Percentiles rank a stretch among this genome's conserved stretches.
Conservation (phyloP, 2,888 invertebrate genomes). For the Pegoplata infirma region DNA sequence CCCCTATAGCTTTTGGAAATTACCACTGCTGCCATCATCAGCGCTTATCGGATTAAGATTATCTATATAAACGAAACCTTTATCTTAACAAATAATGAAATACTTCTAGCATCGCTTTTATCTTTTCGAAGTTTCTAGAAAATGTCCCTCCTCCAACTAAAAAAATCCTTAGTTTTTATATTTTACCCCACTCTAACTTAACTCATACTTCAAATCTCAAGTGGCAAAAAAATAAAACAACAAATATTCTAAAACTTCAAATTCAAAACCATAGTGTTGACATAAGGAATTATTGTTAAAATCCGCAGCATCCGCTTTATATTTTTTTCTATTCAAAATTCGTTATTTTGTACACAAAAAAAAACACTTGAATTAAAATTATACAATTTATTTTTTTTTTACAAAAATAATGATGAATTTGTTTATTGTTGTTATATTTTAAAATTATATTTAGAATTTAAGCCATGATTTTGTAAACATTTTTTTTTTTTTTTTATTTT, state of each 20-base stretch:
- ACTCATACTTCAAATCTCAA: constrained; percentile 9
- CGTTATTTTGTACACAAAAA: not conserved
- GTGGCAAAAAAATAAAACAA: not conserved
- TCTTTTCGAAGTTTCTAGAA: too few species aligned
- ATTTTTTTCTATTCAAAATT: constrained; percentile 6
- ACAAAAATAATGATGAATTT: not conserved
- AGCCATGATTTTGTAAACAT: not conserved
- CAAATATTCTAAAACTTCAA: not conserved
- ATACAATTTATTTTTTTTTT: too few species aligned
- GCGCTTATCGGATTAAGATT: too few species aligned
- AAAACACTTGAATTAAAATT: not conserved
- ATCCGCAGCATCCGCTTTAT: constrained; percentile 28
- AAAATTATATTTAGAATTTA: not conserved
- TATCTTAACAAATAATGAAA: too few species aligned
- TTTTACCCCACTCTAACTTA: not conserved
- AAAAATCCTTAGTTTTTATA: too few species aligned
- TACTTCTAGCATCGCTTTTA: too few species aligned
- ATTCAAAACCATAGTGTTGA: constrained; percentile 20
- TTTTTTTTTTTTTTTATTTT: constrained; percentile 16
- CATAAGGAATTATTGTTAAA: constrained; percentile 24
- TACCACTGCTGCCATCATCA: too few species aligned
- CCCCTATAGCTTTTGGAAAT: too few species aligned
- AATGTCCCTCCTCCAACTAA: too few species aligned
- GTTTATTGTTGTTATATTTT: too few species aligned
- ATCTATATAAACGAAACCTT: too few species aligned